These are phyloP conservation scores for Turritopsis dohrnii DNA, from an alignment of 30 jellyfish, hydroid and myxozoan species.

Conservation along the genomic window DNA sequence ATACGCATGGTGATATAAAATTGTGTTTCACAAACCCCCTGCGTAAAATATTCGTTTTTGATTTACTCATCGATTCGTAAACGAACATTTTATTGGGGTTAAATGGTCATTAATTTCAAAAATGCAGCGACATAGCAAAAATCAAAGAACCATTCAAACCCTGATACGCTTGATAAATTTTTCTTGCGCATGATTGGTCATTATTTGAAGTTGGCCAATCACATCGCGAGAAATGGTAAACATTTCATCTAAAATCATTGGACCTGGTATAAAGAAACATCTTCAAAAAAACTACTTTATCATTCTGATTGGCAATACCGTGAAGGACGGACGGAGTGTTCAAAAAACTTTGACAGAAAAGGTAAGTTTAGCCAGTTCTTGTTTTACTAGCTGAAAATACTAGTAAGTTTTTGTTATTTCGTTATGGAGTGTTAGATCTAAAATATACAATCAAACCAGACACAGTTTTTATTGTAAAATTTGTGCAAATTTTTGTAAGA, in stretches of 20 bases:
- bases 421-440: no score
- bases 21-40: background rate
- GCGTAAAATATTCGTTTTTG: background rate
- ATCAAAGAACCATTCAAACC: background rate
- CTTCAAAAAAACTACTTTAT: background rate
- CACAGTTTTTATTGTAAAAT: no score
- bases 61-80: constrained; percentile 2
- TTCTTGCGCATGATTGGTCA: constrained; percentile 5
- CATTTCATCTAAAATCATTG: background rate
- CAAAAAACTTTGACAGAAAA: background rate
- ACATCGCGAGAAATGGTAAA: background rate
- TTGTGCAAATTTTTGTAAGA: background rate
- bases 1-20: background rate
- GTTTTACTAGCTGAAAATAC: background rate
- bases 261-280: constrained; percentile 15
- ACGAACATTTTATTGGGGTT: background rate
- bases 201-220: background rate
- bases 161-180: background rate
- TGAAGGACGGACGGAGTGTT: constrained; percentile 9
- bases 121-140: constrained; percentile 5
- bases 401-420: background rate
- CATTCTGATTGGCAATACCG: background rate
- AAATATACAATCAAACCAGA: no score
- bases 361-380: background rate
- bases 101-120: background rate